Conservation (phyloP, 2,113 vertebrate species). For the Ctenodactylus gundi region DNA sequence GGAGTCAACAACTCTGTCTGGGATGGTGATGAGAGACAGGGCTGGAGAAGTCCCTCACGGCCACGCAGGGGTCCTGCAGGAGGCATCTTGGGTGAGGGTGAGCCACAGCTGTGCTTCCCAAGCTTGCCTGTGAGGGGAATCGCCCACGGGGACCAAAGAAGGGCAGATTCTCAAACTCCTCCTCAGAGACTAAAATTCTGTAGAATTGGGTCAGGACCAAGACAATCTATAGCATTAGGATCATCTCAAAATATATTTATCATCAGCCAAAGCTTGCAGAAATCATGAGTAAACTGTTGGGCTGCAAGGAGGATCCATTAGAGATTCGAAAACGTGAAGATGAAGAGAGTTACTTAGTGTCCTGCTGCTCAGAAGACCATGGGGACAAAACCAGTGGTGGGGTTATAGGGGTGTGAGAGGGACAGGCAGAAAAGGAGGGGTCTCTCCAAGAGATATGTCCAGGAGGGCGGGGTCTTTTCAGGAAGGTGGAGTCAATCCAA, state of each 20-base stretch:
- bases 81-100: not conserved
- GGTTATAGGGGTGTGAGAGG: accelerated
- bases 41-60: not conserved
- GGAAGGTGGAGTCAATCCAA: accelerated
- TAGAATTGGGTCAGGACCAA: not conserved
- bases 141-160: not conserved
- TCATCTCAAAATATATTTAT: not conserved
- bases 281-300: not conserved
- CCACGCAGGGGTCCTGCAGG: not conserved
- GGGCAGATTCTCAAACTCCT: not conserved
- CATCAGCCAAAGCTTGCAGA: not conserved
- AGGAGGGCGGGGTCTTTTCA: not conserved
- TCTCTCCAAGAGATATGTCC: not conserved
- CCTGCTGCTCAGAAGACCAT: not conserved
- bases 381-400: not conserved
- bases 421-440: not conserved
- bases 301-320: not conserved
- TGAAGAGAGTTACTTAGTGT: no score
- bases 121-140: not conserved
- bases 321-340: accelerated
- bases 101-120: not conserved
- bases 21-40: not conserved
- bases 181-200: not conserved
- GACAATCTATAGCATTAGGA: not conserved
- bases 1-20: not conserved